Evolutionary conservation across 2,113 vertebrate genomes (phyloP).

Genomic region (Perognathus longimembris): DNA sequence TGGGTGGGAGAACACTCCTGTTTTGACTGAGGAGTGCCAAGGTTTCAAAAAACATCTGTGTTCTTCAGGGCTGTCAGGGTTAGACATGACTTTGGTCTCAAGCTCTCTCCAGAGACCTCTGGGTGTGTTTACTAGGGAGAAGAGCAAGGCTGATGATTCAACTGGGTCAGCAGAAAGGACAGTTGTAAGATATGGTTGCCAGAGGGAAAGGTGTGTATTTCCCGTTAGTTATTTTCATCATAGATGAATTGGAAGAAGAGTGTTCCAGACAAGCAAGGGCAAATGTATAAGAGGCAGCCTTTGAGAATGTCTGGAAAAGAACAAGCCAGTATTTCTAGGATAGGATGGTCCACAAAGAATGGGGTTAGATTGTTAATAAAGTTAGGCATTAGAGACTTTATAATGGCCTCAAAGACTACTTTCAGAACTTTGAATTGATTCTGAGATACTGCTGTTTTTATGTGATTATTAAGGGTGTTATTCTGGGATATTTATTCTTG

Average conservation of each 20-base stretch:
- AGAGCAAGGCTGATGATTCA: too few species aligned
- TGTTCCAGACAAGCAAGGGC: neutral
- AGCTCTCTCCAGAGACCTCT: too few species aligned
- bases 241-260: neutral
- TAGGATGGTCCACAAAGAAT: neutral
- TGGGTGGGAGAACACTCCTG: too few species aligned
- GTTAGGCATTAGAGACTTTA: neutral
- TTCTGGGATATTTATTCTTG: neutral
- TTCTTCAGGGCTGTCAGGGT: too few species aligned
- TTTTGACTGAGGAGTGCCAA: too few species aligned
- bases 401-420: rapidly evolving
- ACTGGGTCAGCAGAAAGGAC: too few species aligned
- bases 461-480: neutral
- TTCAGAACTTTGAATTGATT: neutral
- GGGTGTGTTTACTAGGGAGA: too few species aligned
- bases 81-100: too few species aligned
- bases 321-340: neutral
- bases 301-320: neutral
- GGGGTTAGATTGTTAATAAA: neutral
- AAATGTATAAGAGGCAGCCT: neutral
- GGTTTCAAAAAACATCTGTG: too few species aligned
- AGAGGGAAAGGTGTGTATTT: too few species aligned
- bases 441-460: neutral
- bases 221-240: too few species aligned
- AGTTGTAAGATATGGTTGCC: too few species aligned